These are phyloP conservation scores for Arctia plantaginis DNA, from an alignment of 2,888 invertebrate species.

Conservation along the genomic window DNA sequence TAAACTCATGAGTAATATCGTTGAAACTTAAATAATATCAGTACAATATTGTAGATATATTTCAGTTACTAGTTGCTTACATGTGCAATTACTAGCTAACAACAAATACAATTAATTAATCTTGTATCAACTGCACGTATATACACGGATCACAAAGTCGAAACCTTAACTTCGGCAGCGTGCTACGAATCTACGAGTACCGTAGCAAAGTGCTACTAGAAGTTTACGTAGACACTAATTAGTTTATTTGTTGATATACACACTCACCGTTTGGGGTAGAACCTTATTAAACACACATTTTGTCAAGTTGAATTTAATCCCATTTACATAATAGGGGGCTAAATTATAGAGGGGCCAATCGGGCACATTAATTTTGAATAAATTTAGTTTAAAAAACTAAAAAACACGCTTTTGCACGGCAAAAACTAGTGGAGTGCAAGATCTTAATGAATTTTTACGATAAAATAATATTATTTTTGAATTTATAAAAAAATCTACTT, in stretches of 20 bases:
- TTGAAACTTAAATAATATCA: no score
- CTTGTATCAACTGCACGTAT: slow-evolving; percentile 15
- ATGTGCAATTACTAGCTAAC: not conserved
- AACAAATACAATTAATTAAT: slow-evolving; percentile 38
- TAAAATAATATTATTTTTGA: no score
- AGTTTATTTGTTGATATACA: not conserved
- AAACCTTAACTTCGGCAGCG: slow-evolving; percentile 37
- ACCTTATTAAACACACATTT: not conserved
- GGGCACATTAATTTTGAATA: not conserved
- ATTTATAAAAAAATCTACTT: no score
- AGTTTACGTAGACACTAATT: not conserved
- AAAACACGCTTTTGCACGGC: no score
- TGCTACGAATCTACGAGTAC: slow-evolving; percentile 51
- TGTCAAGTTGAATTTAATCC: not conserved
- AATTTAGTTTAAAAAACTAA: no score
- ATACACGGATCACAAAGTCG: slow-evolving; percentile 23
- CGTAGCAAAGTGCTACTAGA: slow-evolving; percentile 32
- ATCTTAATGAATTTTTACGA: no score
- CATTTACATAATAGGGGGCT: not conserved
- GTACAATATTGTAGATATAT: not conserved
- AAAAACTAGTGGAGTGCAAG: no score
- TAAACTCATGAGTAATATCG: no score
- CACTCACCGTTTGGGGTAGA: not conserved
- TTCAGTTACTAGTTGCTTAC: not conserved
- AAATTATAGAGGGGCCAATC: not conserved